Base-by-base conservation (phyloP, 2,888 invertebrate genomes). In the Athalia cordata region DNA sequence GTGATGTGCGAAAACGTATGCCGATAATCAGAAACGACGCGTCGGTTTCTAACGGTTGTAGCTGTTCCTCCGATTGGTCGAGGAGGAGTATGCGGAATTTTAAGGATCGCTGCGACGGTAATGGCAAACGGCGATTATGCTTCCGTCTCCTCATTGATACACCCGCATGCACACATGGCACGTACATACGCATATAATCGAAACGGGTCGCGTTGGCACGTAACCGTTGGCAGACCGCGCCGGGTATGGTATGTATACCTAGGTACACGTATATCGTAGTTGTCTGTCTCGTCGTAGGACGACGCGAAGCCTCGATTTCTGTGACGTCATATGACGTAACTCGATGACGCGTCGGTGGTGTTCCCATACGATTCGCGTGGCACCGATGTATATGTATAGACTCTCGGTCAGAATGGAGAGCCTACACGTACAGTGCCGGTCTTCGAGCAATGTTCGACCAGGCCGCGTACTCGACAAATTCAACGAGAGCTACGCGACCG, bases 261-360 rank as follows among this genome's bases (percentile, higher is more conserved):
- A 67, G 47, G 67, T 67, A 50, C 13, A 50, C 13, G 13, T 50
- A 50, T 50, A 52, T 3, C 67, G 47, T 15, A 15, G 13, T n/a
- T 15, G 15, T 7, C 8, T 7, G 52, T 52, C 50, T 9, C 50
- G 67, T 47, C 67, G 67, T 49, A 67, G 52, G 11, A 43, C 7
- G 29, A 7, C 43, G 29, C 43, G 29, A 49, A 66, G 72, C 45
- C 47, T 61, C 64, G 64, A 13, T 65, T 9, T 68, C 59, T 13
- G 59, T 72, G 72, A 72, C 72, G 72, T 72, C 57, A 15, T 59
- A 47, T 72, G 72, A 72, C 72, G 72, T 72, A 72, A 72, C 59
- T 72, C 52, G 59, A 59, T 72, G 72, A 72, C 72, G 72, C 59
- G 29, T 29, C 29, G 72, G 47, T 47, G 47, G 45, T 59, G 57